These are phyloP conservation scores for Falco berigora DNA, from an alignment of 2,797 vertebrate genomes.

Conservation along the genomic window DNA sequence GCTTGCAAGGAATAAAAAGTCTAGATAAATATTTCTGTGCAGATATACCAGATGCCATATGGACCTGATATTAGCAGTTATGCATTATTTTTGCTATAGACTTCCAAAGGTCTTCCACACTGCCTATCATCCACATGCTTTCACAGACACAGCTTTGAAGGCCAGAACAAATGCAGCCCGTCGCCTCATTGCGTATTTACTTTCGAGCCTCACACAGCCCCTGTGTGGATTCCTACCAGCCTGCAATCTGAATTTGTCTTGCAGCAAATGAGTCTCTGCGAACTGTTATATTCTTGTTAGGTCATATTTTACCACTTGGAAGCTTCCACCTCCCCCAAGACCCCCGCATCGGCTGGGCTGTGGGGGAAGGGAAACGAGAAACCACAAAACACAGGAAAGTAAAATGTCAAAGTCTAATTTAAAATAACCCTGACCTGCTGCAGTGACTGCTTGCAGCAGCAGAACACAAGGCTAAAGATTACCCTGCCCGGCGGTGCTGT, in stretches of 20 bases:
- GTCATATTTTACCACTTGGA: background rate
- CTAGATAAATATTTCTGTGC: background rate
- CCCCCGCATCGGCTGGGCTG: background rate
- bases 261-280: background rate
- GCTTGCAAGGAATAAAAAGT: background rate
- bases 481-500: rapidly evolving
- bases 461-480: background rate
- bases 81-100: background rate
- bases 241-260: background rate
- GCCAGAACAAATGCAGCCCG: background rate
- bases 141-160: background rate
- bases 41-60: background rate
- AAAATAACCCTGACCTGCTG: background rate
- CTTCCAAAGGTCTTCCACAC: background rate
- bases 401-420: background rate
- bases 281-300: background rate
- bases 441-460: background rate
- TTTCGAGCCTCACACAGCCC: background rate
- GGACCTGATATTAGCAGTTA: background rate
- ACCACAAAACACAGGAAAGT: background rate
- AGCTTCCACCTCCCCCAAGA: background rate
- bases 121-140: background rate
- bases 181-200: rapidly evolving
- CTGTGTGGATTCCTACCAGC: background rate
- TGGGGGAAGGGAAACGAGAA: background rate